Evolutionary conservation across 1,140 invertebrate species (phyloP), one percentile per base, ranked within the genome.

Genomic region (Diprion similis): DNA sequence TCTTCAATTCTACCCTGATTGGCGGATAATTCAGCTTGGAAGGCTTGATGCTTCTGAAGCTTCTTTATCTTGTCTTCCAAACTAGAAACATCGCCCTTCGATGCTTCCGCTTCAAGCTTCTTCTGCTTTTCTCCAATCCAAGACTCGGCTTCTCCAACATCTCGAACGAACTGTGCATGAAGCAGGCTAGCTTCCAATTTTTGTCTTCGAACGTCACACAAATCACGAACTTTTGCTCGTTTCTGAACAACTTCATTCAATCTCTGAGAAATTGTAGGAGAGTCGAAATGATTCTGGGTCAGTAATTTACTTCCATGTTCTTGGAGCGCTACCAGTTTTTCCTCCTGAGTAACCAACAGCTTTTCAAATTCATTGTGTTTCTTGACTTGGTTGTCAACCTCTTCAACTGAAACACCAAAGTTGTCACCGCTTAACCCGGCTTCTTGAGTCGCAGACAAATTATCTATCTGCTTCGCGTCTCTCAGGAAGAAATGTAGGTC

Each of bases 41-140:
- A 99, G 0, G 97, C 97, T 88, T 99, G 98, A 86, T 99, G 97
- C 84, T 98, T 98, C 86, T 99, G 96, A n/a, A 99, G 88, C 82
- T 97, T 96, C 88, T 98, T 98, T 81, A 99, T 95, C 84, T 96
- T 96, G 72, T 96, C 94, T 80, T 96, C 95, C 7, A 96, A 86
- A 83, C 91, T 94, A 11, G 90, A 93, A 8, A 94, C 93, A 83
- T 95, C 93, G 0, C 91, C 91, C 77, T 91, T 89, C 24, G 88
- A 91, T 80, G 82, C 90, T 88, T 96, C 94, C 0, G 93, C 91
- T 78, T 95, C 92, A 6, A 98, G 86, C 83, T 96, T 95, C 84
- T 96, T 98, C 76, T 95, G 91, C 85, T 98, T 99, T 82, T 99
- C 97, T 66, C 93, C 94, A 74, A 99, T 96, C 98, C 97, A 99